Evolutionary conservation across 2,888 invertebrate species (phyloP), one percentile per base, ranked within the genome.

Genomic region (Diadromus collaris): DNA sequence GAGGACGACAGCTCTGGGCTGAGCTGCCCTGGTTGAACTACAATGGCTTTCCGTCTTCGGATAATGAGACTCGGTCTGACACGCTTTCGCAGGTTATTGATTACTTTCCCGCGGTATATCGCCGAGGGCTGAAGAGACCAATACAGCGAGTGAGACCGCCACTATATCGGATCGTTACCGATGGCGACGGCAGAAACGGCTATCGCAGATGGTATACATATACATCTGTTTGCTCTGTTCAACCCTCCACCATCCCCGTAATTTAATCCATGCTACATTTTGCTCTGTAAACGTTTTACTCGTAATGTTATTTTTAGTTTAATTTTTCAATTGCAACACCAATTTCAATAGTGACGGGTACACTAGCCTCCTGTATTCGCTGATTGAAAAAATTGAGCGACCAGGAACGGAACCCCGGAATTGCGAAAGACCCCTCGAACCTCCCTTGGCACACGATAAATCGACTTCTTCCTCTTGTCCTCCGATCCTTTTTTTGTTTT

Each of bases 11-110:
- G 61, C 24, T 27, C 44, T 13, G 32, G 32, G 70, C 21, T 29
- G 41, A 24, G 32, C 48, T 41, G 64, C 24, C 65, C 48, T 60
- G 65, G 65, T 65, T 65, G 58, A 77, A 79, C 77, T 86, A 88
- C 87, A 88, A 88, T 88, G 86, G 85, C 85, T 83, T 81, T 79
- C 67, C 82, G 72, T 76, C 73, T 60, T 78, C 72, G 84, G 82
- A 85, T 88, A 88, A 89, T 88, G 86, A 88, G 87, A 86, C 86
- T 88, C 86, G 82, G 81, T 85, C 83, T 80, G 80, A 78, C 76
- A 84, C 83, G 82, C 82, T 85, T 86, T 84, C 83, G 83, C 81
- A 81, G 83, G 85, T 86, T 87, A 88, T 88, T 85, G 88, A 88
- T 89, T 86, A 84, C 84, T 85, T 84, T 79, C 83, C 54, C 60